These are phyloP conservation scores for Heliconius himera DNA, from an alignment of 1,140 invertebrate genomes.

Conservation along the genomic window DNA sequence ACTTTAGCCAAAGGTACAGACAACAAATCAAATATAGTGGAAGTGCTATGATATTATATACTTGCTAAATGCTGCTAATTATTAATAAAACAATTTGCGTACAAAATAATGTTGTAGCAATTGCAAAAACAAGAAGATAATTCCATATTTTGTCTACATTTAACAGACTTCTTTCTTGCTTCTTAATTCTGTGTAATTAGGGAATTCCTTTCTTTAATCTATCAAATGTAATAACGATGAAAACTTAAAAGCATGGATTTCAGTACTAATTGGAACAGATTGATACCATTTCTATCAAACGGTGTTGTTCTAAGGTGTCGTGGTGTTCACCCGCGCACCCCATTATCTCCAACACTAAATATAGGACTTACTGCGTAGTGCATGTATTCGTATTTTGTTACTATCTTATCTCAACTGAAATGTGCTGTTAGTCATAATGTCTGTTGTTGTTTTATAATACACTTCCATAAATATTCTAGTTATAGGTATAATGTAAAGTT, in stretches of 20 bases:
- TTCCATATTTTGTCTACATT: no score
- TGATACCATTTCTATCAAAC: background rate
- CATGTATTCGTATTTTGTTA: background rate
- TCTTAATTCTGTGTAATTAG: no score
- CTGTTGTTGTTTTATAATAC: background rate
- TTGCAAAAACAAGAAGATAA: no score
- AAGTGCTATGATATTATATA: background rate
- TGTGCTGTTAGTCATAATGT: conserved; percentile 1
- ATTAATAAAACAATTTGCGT: no score
- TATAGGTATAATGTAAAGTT: background rate
- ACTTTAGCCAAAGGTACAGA: background rate
- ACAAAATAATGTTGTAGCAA: no score
- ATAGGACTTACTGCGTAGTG: conserved; percentile 4
- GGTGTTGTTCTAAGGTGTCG: background rate
- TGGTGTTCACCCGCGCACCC: conserved; percentile 7
- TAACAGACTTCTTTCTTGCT: no score
- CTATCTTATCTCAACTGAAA: background rate
- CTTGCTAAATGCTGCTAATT: no score
- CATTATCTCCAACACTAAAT: conserved; percentile 2
- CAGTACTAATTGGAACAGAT: background rate
- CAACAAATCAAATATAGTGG: background rate
- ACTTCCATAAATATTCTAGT: background rate
- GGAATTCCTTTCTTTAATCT: no score
- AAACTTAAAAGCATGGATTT: background rate
- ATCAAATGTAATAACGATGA: background rate